phyloP scores from a whole-genome alignment of 2,888 invertebrate genomes.

The Synanthedon vespiformis region DNA sequence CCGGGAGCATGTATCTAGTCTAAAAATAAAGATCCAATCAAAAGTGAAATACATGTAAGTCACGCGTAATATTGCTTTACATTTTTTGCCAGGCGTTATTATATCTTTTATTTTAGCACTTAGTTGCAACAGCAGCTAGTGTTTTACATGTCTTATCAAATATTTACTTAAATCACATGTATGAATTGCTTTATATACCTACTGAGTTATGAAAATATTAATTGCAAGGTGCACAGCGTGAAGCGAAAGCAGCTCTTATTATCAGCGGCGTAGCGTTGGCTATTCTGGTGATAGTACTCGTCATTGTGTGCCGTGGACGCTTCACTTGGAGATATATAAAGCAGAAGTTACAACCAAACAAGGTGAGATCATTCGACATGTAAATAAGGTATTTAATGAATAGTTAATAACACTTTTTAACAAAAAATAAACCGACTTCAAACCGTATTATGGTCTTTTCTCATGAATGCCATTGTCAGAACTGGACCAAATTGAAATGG shows the following conservation, averaged over 20 bases:
- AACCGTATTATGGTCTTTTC: too few relatives aligned
- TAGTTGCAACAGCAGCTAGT: not conserved
- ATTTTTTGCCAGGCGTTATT: too few relatives aligned
- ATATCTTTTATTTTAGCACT: too few relatives aligned
- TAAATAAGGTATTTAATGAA: too few relatives aligned
- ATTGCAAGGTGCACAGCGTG: slow-evolving; percentile 42
- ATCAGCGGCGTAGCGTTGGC: slow-evolving; percentile 52
- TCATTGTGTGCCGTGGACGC: slow-evolving; percentile 42
- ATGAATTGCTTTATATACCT: not conserved
- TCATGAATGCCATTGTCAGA: too few relatives aligned
- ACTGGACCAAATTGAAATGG: too few relatives aligned
- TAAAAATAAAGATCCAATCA: too few relatives aligned
- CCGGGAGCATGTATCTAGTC: too few relatives aligned
- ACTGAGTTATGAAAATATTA: not conserved
- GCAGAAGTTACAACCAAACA: slow-evolving; percentile 54
- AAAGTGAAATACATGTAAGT: too few relatives aligned
- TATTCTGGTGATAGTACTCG: slow-evolving; percentile 36
- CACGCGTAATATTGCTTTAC: too few relatives aligned
- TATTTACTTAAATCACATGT: not conserved
- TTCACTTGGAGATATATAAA: slow-evolving; percentile 53
- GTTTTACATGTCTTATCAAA: not conserved
- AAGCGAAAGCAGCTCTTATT: slow-evolving; percentile 51
- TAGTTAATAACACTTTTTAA: too few relatives aligned
- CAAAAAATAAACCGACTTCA: too few relatives aligned
- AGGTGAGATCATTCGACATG: slow-evolving; percentile 25